Percentiles rank a stretch among this genome's conserved stretches.
phyloP scores from a whole-genome alignment of 2,888 invertebrate genomes.

The Pyrochroa serraticornis region DNA sequence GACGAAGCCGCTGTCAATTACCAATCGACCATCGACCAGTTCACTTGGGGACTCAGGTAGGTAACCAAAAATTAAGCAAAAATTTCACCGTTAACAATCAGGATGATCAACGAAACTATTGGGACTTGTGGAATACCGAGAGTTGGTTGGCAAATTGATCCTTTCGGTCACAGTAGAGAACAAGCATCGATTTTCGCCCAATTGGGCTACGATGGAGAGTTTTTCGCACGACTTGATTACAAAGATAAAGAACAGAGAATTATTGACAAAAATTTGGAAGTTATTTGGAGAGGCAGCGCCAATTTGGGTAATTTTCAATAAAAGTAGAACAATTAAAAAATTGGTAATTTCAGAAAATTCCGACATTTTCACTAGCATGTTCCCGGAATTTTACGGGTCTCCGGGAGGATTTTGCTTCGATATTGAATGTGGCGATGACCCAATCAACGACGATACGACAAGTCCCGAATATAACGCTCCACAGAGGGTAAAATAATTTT shows the following conservation, averaged over 20 bases:
- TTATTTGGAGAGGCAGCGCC: slow-evolving; percentile 81
- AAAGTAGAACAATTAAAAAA: too few species aligned
- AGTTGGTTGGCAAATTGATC: slow-evolving; percentile 84
- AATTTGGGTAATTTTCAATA: slow-evolving; percentile 62
- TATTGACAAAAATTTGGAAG: slow-evolving; percentile 71
- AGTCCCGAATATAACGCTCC: slow-evolving; percentile 58
- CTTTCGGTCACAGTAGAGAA: slow-evolving; percentile 87
- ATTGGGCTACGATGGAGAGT: slow-evolving; percentile 88
- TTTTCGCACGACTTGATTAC: slow-evolving; percentile 87
- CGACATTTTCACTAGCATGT: slow-evolving; percentile 46
- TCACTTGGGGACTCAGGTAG: slow-evolving; percentile 74
- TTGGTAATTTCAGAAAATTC: slow-evolving; percentile 51
- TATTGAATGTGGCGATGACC: slow-evolving; percentile 80
- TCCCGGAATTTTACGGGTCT: slow-evolving; percentile 66
- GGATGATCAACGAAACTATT: slow-evolving; percentile 71
- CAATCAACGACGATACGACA: slow-evolving; percentile 83
- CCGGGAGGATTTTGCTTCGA: slow-evolving; percentile 96
- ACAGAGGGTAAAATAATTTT: slow-evolving; percentile 14
- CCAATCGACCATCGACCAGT: slow-evolving; percentile 76
- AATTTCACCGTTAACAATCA: slow-evolving; percentile 56
- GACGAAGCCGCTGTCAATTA: slow-evolving; percentile 77
- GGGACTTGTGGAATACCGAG: slow-evolving; percentile 75
- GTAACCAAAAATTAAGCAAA: neutral
- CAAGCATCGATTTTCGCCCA: slow-evolving; percentile 80
- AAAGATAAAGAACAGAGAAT: slow-evolving; percentile 75